Evolutionary conservation across 92 coral and sea anemone genomes (phyloP).

Genomic region (Hydrozoanthus gracilis): DNA sequence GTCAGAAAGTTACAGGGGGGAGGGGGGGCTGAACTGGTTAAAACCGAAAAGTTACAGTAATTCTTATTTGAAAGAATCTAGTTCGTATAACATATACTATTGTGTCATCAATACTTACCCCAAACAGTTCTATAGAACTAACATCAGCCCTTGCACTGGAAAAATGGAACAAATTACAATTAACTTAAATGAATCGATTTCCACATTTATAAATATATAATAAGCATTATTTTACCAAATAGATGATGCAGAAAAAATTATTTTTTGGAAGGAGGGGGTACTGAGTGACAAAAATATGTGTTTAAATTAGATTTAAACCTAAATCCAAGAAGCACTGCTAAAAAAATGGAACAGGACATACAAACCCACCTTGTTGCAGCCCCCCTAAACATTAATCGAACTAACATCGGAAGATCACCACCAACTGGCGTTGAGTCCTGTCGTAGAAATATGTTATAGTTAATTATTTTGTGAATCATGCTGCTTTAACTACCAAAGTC

Average conservation of each 20-base stretch:
- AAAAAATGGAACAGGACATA: neutral
- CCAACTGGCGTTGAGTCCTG: conserved; percentile 64
- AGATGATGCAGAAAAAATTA: neutral
- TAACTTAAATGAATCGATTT: no score
- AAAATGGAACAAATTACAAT: neutral
- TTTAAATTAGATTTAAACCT: no score
- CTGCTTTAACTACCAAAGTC: no score
- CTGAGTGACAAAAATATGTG: neutral
- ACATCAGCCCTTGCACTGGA: conserved; percentile 82
- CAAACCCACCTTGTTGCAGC: conserved; percentile 78
- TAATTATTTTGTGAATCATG: no score
- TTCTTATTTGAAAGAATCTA: no score
- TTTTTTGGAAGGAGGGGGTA: neutral
- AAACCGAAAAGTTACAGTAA: neutral
- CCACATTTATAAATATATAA: no score
- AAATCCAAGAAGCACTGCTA: neutral
- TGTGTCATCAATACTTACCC: conserved; percentile 72
- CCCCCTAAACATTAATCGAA: conserved; percentile 86
- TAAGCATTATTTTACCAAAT: no score
- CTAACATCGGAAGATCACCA: conserved; percentile 83
- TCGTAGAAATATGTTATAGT: neutral
- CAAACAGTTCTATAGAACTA: conserved; percentile 92
- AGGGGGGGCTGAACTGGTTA: neutral
- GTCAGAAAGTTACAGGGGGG: no score
- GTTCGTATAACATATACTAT: neutral